Percentiles rank a stretch among this genome's conserved stretches.
Conservation (phyloP, 2,888 invertebrate genomes). For the Sympetrum striolatum region DNA sequence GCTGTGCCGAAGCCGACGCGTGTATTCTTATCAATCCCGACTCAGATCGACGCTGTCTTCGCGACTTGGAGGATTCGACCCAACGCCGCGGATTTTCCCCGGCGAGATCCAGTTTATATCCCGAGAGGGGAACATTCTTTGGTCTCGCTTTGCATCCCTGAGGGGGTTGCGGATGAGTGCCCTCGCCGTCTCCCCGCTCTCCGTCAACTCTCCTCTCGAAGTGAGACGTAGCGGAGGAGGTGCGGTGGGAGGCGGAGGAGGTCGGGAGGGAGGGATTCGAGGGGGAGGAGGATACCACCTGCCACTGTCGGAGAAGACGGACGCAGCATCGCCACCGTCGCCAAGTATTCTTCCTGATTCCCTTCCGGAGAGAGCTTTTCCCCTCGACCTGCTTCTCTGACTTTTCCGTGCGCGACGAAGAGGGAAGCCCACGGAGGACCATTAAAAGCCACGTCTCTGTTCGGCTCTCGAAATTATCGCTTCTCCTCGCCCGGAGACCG, state of each 20-base stretch:
- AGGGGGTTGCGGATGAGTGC: neutral
- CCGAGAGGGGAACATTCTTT: neutral
- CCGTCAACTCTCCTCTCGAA: neutral
- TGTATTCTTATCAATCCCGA: neutral
- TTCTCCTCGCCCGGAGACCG: conserved; percentile 48
- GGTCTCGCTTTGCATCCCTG: neutral
- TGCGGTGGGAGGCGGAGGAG: neutral
- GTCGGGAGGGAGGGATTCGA: neutral
- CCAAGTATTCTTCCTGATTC: conserved; percentile 8
- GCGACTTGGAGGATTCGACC: no score
- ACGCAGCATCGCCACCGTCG: neutral
- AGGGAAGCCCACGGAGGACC: neutral
- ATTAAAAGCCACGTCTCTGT: neutral
- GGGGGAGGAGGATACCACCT: neutral
- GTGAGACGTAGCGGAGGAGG: neutral
- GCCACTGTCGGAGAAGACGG: neutral
- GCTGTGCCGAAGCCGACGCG: neutral
- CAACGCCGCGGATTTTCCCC: no score
- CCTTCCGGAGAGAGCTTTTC: conserved; percentile 1
- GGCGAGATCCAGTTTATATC: no score
- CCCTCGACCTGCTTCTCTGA: neutral
- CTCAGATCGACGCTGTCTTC: no score
- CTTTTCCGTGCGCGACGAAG: neutral
- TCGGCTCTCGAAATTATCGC: conserved; percentile 17
- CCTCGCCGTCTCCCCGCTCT: neutral